Conservation (phyloP, 2,888 invertebrate species). For the Himalopsyche kuldschensis region DNA sequence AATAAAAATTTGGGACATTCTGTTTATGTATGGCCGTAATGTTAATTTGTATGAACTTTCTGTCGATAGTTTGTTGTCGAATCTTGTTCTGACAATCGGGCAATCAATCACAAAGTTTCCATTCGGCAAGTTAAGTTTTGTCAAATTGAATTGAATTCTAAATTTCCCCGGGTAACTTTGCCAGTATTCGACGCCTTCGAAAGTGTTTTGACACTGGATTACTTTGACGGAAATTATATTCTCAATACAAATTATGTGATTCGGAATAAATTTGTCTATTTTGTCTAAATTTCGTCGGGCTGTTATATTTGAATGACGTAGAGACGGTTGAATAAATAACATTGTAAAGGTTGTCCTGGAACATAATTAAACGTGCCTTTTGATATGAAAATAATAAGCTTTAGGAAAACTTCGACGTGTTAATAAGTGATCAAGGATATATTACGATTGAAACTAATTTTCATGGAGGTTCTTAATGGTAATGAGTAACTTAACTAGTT, state of each 20-base stretch:
- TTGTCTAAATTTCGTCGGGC: neutral
- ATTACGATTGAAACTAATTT: too few relatives aligned
- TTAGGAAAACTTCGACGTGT: too few relatives aligned
- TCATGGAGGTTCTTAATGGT: too few relatives aligned
- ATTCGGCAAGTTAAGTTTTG: neutral
- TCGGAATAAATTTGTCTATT: conserved; percentile 1
- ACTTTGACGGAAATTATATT: neutral
- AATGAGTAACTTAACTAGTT: too few relatives aligned
- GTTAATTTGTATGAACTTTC: neutral
- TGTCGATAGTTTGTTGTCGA: neutral
- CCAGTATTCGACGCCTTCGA: neutral
- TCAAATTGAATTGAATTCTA: neutral
- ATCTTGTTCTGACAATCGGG: neutral
- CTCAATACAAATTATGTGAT: neutral
- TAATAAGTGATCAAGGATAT: too few relatives aligned
- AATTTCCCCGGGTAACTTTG: neutral
- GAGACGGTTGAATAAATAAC: too few relatives aligned
- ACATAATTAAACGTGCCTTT: too few relatives aligned
- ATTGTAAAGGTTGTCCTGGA: too few relatives aligned
- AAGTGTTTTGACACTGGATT: neutral
- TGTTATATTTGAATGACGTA: too few relatives aligned
- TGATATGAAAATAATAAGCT: too few relatives aligned
- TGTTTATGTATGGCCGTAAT: neutral
- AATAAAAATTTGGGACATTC: neutral
- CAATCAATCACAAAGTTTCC: neutral